Conservation (phyloP, 2,113 vertebrate species). For the Zapus hudsonius region DNA sequence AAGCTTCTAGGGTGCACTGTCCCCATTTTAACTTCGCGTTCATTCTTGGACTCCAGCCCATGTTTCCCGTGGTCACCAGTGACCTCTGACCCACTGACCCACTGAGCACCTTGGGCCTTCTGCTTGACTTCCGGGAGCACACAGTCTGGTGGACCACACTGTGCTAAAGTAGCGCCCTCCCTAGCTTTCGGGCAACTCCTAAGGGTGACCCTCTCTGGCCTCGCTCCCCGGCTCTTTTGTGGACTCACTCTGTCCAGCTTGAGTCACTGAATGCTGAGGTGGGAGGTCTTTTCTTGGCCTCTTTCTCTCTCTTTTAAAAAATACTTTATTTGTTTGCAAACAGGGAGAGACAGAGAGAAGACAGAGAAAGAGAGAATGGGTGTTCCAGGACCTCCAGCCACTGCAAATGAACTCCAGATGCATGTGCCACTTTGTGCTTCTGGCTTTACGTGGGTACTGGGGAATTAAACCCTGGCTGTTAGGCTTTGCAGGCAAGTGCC, state of each 20-base stretch:
- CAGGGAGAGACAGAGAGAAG: too few species aligned
- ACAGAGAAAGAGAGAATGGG: too few species aligned
- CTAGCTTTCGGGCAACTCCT: not conserved
- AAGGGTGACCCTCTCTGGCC: not conserved
- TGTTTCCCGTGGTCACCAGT: not conserved
- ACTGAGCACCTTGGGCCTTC: not conserved
- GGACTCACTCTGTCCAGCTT: not conserved
- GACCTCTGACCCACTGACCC: slow-evolving; percentile 3
- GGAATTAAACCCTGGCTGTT: too few species aligned
- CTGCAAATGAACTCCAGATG: too few species aligned
- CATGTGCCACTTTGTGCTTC: too few species aligned
- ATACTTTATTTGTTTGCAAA: too few species aligned
- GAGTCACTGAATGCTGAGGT: not conserved
- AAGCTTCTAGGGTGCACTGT: slow-evolving; percentile 7
- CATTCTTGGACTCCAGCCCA: not conserved
- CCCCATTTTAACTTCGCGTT: slow-evolving; percentile 15
- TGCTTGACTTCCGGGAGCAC: not conserved
- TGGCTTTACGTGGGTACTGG: too few species aligned
- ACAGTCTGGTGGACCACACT: not conserved
- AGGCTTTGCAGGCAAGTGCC: too few species aligned
- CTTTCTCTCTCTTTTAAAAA: not conserved
- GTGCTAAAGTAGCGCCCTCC: not conserved
- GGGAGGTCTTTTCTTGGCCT: not conserved
- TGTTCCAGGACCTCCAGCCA: too few species aligned
- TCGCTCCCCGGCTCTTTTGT: not conserved